Evolutionary conservation across 1,140 invertebrate species (phyloP), one percentile per base, ranked within the genome.

Genomic region (Tribolium madens): DNA sequence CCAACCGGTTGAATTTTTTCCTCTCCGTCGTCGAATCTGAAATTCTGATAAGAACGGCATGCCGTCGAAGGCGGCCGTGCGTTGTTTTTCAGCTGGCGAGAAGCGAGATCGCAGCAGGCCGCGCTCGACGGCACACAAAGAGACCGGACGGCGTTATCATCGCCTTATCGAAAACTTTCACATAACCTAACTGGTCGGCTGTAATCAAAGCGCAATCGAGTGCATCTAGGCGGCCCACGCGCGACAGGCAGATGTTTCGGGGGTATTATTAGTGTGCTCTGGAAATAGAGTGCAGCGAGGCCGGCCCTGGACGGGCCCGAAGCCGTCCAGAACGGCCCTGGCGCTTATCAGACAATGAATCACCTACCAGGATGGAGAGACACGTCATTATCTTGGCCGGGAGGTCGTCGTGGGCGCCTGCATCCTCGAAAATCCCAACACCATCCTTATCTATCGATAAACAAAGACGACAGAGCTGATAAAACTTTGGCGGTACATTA

Each of bases 401-500:
- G 78, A 86, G 83, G 79, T 85, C 82, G 76, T 83, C 83, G 47
- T 83, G 80, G 75, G 75, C 64, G 73, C 76, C 81, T 15, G 83
- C 81, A 73, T 84, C 82, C 78, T 82, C 82, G 73, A 84, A 83
- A 57, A 84, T 80, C 73, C 81, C 78, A 81, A 78, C 78, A 71
- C 75, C 72, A 52, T 71, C 79, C 52, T 79, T 83, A 81, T 82
- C 81, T 74, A 72, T 75, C 69, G 86, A 85, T 84, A 87, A 86
- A 86, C 90, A 91, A 89, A 91, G 89, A 87, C 89, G 88, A 88
- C 89, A 90, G 87, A 90, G 87, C 86, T 88, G 89, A 89, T 90
- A 89, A 87, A 89, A 90, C 88, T 89, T 89, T 87, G 89, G 88
- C 88, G 89, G 89, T 88, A 89, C 89, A 89, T 89, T 89, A 89